These are phyloP conservation scores for Strix uralensis DNA, from an alignment of 2,113 vertebrate genomes.

Conservation along the genomic window DNA sequence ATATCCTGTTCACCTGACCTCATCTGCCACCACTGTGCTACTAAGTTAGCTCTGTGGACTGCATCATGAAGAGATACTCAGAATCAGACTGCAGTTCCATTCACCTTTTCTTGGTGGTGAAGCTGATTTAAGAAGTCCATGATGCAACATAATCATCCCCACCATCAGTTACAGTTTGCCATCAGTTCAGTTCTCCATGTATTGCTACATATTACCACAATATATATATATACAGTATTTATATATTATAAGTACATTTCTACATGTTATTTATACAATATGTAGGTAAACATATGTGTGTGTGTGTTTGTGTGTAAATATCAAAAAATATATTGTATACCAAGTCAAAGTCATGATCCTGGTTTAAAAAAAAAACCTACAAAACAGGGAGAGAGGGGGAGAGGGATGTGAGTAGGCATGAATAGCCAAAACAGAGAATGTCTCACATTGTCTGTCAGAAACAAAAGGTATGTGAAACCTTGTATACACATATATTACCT, in stretches of 20 bases:
- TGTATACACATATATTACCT: not conserved
- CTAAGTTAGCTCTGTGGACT: not conserved
- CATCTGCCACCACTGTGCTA: not conserved
- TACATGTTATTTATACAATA: not conserved
- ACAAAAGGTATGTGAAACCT: not conserved
- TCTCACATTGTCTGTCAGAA: not conserved
- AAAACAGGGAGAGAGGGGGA: not conserved
- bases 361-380: not conserved
- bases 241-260: not conserved
- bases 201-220: not conserved
- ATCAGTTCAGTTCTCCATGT: not conserved
- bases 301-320: not conserved
- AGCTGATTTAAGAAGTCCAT: not conserved
- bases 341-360: not conserved
- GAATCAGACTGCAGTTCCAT: not conserved
- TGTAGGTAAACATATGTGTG: not conserved
- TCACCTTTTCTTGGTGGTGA: not conserved
- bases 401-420: not conserved
- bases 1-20: not conserved
- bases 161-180: not conserved
- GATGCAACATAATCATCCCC: not conserved
- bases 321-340: not conserved
- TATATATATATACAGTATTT: not conserved
- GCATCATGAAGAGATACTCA: not conserved
- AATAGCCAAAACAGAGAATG: not conserved